Conservation (phyloP, 1,140 invertebrate genomes). For the Meloidogyne floridensis region DNA sequence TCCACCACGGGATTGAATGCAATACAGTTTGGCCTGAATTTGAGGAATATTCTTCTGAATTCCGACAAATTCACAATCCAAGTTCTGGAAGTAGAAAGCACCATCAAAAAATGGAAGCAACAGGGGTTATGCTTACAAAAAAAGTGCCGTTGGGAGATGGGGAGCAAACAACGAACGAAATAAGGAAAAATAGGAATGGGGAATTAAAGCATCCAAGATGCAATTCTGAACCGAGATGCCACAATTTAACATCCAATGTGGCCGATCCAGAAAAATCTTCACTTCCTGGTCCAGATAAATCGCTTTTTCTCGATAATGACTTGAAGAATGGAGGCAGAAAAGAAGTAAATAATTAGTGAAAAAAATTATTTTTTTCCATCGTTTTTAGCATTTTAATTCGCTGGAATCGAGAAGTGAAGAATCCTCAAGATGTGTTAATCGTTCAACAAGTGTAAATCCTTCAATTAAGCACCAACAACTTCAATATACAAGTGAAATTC, state of each 20-base stretch:
- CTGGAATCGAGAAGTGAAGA: background rate
- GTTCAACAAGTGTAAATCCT: constrained; percentile 6
- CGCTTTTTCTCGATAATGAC: background rate
- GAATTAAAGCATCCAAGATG: background rate
- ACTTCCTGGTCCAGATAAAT: background rate
- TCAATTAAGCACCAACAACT: background rate
- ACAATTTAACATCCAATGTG: background rate
- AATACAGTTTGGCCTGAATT: constrained; percentile 52
- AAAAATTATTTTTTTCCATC: no score
- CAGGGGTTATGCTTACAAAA: constrained; percentile 52
- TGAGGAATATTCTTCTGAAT: constrained; percentile 63
- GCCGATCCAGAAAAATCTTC: background rate
- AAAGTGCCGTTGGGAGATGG: constrained; percentile 49
- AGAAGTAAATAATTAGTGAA: no score
- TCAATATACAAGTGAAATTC: background rate
- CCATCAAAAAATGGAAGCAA: constrained; percentile 2
- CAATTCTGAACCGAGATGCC: background rate
- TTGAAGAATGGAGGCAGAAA: background rate
- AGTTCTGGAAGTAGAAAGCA: constrained; percentile 16
- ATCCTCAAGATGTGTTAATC: background rate
- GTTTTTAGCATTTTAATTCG: no score
- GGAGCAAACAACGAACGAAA: constrained; percentile 7
- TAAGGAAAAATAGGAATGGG: constrained; percentile 1
- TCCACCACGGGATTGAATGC: constrained; percentile 49
- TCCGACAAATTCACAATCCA: constrained; percentile 43